Percentiles rank a stretch among this genome's conserved stretches.
Evolutionary conservation across 2,797 vertebrate species (phyloP).

Genomic region (Glyptemys insculpta): DNA sequence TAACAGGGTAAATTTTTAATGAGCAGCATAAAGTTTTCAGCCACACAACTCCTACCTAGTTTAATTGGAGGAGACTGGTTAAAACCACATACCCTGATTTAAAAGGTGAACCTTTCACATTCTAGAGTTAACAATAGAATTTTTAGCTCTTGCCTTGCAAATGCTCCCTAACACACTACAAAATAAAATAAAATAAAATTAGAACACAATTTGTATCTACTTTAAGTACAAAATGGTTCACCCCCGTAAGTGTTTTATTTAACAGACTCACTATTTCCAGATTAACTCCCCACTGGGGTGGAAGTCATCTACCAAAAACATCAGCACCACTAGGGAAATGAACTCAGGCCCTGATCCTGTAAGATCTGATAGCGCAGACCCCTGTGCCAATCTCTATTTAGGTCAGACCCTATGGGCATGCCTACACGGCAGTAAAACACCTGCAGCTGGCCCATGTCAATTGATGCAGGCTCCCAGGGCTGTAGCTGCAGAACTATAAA

Average conservation of each 20-base stretch:
- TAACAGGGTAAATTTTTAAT: background rate
- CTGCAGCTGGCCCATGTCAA: background rate
- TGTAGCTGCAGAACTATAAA: background rate
- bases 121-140: background rate
- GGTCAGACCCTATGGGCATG: background rate
- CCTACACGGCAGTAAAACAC: background rate
- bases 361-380: background rate
- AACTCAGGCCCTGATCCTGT: background rate
- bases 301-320: background rate
- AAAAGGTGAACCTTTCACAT: background rate
- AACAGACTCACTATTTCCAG: background rate
- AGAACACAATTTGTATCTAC: background rate
- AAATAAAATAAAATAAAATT: background rate
- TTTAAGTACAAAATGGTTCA: conserved; percentile 13
- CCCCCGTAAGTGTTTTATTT: background rate
- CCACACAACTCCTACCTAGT: background rate
- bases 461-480: background rate
- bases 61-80: background rate
- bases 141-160: conserved; percentile 23
- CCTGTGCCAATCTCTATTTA: background rate
- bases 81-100: background rate
- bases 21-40: background rate
- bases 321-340: background rate
- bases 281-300: background rate
- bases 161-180: background rate